Conservation (phyloP, 2,888 invertebrate genomes). For the Geophilus truncorum region DNA sequence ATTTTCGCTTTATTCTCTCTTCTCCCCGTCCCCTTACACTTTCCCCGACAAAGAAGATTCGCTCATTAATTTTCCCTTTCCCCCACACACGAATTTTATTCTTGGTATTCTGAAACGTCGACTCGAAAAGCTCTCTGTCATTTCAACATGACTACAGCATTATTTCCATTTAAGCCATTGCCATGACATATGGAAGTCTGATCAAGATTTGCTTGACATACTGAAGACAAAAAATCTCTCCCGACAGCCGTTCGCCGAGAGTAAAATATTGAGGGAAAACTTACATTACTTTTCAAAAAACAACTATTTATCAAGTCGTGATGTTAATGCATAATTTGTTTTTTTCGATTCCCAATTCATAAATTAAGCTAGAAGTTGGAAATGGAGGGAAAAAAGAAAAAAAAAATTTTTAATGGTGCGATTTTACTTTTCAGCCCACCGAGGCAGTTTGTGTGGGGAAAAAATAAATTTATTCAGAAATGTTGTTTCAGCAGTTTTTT, state of each 20-base stretch:
- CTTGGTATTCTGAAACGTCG: background rate
- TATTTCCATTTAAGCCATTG: background rate
- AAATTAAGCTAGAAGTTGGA: background rate
- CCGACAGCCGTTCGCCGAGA: background rate
- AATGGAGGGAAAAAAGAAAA: background rate
- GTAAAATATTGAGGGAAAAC: background rate
- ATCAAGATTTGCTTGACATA: background rate
- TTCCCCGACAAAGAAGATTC: background rate
- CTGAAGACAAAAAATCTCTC: background rate
- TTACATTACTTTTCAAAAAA: background rate
- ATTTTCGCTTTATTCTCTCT: background rate
- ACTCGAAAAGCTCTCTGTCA: background rate
- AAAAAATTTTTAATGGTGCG: too few relatives aligned
- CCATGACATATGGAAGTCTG: background rate
- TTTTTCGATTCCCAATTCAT: background rate
- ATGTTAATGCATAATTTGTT: background rate
- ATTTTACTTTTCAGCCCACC: too few relatives aligned
- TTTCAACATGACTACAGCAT: background rate
- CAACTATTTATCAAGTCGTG: background rate
- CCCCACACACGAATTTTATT: background rate
- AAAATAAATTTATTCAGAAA: too few relatives aligned
- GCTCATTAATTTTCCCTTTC: background rate
- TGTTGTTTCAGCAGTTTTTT: too few relatives aligned
- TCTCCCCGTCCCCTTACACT: background rate
- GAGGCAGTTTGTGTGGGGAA: too few relatives aligned